These are phyloP conservation scores for Sylvilagus floridanus DNA, from an alignment of 2,797 vertebrate genomes.

Conservation along the genomic window DNA sequence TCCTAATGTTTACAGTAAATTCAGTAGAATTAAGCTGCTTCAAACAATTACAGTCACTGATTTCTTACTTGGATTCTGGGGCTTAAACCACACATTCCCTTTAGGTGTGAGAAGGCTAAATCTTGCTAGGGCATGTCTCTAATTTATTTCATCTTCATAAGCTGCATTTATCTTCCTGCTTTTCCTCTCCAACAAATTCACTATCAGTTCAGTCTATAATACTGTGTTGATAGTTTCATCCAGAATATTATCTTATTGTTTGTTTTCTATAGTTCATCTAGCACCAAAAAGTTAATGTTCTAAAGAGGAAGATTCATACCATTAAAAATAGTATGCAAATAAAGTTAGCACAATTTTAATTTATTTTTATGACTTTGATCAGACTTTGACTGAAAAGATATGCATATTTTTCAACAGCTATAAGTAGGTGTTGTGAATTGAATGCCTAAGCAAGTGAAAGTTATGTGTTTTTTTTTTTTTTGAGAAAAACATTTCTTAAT, in stretches of 20 bases:
- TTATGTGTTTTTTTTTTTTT: not conserved
- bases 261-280: not conserved
- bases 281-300: not conserved
- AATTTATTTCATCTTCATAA: not conserved
- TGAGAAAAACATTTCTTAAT: not conserved
- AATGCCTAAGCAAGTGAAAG: not conserved
- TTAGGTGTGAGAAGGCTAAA: not conserved
- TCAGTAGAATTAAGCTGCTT: not conserved
- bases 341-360: not conserved
- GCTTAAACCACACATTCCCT: not conserved
- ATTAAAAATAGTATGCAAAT: not conserved
- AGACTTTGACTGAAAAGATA: not conserved
- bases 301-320: not conserved
- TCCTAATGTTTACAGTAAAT: not conserved
- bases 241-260: not conserved
- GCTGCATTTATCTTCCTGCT: not conserved
- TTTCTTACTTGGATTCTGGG: not conserved
- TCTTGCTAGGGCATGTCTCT: not conserved
- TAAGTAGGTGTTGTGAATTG: not conserved
- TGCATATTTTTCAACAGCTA: not conserved
- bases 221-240: not conserved
- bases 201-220: too few species aligned
- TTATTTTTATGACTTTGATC: not conserved
- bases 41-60: not conserved
- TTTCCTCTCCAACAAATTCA: not conserved